phyloP scores from a whole-genome alignment of 2,113 vertebrate species.

The Myrmophylax atrothorax region DNA sequence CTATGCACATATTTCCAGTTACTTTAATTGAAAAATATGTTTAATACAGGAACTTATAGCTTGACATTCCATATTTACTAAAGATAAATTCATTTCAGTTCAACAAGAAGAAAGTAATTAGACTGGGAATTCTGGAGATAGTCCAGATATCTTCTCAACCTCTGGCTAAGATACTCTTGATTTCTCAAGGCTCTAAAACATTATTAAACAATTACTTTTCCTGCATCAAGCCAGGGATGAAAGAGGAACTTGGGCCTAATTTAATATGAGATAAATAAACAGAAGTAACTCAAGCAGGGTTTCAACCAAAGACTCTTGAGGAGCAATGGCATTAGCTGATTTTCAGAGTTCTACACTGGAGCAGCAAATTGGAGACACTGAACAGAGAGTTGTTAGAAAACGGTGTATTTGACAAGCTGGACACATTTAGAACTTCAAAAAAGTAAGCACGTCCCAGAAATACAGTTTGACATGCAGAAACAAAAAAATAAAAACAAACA shows the following conservation, averaged over 20 bases:
- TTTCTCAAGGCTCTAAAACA: conserved; percentile 26
- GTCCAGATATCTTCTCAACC: conserved; percentile 65
- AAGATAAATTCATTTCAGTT: conserved; percentile 38
- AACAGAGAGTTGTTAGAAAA: too few relatives aligned
- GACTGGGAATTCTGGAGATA: conserved; percentile 62
- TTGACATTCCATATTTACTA: conserved; percentile 55
- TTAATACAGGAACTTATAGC: conserved; percentile 28
- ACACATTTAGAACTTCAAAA: neutral
- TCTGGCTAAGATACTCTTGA: conserved; percentile 38
- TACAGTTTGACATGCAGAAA: neutral
- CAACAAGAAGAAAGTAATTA: conserved; percentile 64
- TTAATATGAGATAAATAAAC: conserved; percentile 59
- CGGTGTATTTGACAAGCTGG: neutral
- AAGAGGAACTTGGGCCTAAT: conserved; percentile 8
- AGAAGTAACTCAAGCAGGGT: conserved; percentile 38
- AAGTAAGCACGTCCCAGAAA: neutral
- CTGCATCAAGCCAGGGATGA: neutral
- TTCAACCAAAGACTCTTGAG: conserved; percentile 13
- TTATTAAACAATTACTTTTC: conserved; percentile 46
- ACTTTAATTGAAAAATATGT: conserved; percentile 42
- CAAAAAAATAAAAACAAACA: neutral
- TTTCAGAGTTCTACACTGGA: neutral
- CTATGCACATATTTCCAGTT: conserved; percentile 22
- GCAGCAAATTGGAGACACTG: neutral
- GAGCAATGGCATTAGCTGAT: neutral